Evolutionary conservation across 2,888 invertebrate genomes (phyloP).

Genomic region (Mimachlamys varia): DNA sequence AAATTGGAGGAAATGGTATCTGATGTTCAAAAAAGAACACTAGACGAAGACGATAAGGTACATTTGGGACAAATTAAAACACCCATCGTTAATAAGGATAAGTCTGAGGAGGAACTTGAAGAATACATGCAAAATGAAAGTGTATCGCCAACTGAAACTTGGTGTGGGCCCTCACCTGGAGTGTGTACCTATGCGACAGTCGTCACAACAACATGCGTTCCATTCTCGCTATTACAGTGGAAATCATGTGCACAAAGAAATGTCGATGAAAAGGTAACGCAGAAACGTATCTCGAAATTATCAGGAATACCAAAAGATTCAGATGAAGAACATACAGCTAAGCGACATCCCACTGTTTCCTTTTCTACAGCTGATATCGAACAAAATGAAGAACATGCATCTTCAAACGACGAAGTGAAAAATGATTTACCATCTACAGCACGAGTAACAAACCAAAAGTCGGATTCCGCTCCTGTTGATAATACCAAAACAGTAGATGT

Average conservation of each 20-base stretch:
- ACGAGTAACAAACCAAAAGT: neutral
- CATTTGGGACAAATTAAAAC: neutral
- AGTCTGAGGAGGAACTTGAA: neutral
- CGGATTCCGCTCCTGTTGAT: neutral
- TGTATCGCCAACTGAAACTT: neutral
- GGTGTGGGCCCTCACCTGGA: neutral
- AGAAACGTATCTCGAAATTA: neutral
- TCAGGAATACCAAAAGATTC: neutral
- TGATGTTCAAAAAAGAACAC: neutral
- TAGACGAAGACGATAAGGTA: neutral
- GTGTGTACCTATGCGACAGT: neutral
- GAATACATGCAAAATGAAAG: conserved; percentile 13
- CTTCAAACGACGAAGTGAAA: neutral
- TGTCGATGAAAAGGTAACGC: neutral
- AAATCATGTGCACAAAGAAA: neutral
- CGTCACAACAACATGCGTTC: neutral
- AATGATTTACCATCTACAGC: neutral
- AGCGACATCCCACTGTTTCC: neutral
- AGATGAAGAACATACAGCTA: neutral
- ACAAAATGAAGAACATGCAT: neutral
- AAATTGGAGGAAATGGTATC: conserved; percentile 49
- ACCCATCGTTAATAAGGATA: neutral
- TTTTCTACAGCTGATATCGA: neutral
- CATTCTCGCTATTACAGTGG: neutral
- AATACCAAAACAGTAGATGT: neutral